Base-by-base conservation (phyloP, 2,113 vertebrate genomes). In the Chaenogobius annularis region DNA sequence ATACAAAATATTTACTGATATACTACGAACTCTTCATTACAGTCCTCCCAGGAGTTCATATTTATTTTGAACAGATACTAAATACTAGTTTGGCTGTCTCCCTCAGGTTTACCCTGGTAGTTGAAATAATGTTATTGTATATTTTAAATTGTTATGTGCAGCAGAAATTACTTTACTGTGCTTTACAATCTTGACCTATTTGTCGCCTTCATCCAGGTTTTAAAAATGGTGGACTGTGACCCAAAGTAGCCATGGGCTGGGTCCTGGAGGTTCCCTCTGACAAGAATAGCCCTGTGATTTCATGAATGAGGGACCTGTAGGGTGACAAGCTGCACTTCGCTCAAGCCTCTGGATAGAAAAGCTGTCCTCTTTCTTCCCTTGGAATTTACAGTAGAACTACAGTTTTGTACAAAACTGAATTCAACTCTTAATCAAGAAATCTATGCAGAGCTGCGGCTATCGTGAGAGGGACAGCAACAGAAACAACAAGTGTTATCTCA, bases 221-320 rank as follows among this genome's bases (percentile, higher is more conserved):
- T 52, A 75, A 54, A 66, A 75, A 80, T 43, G 47, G 62, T 63
- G 64, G 75, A 50, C 73, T 64, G 73, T 69, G 81, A 80, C 74
- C 68, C 78, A 84, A 85, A 73, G 70, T 40, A 77, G 75, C 75
- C 66, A n/a, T 9, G 9, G 55, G 63, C 40, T 8, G 69, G 56
- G 63, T 83, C 70, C 59, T 78, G 79, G 88, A 88, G 90, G 88
- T 84, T 90, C 79, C 88, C 87, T 76, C 77, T 72, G 83, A 87
- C 84, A 75, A 80, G 84, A 91, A 91, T 91, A 91, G 86, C 85
- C 46, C 68, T 68, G 69, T 85, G 85, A 85, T 78, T 84, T 90
- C 85, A 87, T 91, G 86, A 87, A 89, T 87, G 85, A 86, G 76
- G 81, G 85, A 77, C 81, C 71, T 66, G 78, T 70, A 61, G 70